Base-by-base conservation (phyloP, 2,113 vertebrate species). In the Lota lota region DNA sequence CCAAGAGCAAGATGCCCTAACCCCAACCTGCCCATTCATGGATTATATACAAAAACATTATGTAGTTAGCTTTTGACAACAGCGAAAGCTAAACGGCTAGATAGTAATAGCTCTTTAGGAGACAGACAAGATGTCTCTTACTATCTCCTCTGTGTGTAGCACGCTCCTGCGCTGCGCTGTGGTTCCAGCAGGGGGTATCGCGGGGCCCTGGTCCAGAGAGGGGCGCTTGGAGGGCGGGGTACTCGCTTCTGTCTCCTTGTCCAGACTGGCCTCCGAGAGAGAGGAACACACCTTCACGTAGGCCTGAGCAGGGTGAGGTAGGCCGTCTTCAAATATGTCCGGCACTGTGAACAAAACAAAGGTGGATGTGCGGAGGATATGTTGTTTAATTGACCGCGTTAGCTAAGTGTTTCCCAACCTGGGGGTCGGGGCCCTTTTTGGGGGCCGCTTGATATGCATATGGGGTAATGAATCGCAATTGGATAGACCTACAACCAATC, bases 321-420 rank as follows among this genome's bases (percentile, higher is more conserved):
- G 79, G 19, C 84, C 47, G 2, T 93, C 92, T 24, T 93, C 92
- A 5, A 93, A 93, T 36, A 93, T 85, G 76, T 93, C 92, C 83
- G 86, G 76, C 68, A 83, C 83, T 83, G 68, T 16, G 22, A 78
- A 1, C 54, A 53, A 70, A 65, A 3, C 28, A 60, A 69, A 15
- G 1, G 17, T 71, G 18, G 24, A 72, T 18, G n/a, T 66, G 10
- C 7, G 28, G 28, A 33, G 28, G 28, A 33, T 7, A 33, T 7
- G 28, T 33, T 33, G n/a, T n/a, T n/a, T n/a, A n/a, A n/a, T n/a
- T n/a, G n/a, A n/a, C n/a, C n/a, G n/a, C 28, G 28, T 33, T 33
- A 33, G 28, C n/a, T n/a, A 33, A 33, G 4, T 1, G 28, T 33
- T 33, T 5, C 64, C 14, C 33, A 59, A 15, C 2, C 36, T 54